These are phyloP conservation scores for Heteropelma amictum DNA, from an alignment of 2,888 invertebrate species.

Conservation along the genomic window DNA sequence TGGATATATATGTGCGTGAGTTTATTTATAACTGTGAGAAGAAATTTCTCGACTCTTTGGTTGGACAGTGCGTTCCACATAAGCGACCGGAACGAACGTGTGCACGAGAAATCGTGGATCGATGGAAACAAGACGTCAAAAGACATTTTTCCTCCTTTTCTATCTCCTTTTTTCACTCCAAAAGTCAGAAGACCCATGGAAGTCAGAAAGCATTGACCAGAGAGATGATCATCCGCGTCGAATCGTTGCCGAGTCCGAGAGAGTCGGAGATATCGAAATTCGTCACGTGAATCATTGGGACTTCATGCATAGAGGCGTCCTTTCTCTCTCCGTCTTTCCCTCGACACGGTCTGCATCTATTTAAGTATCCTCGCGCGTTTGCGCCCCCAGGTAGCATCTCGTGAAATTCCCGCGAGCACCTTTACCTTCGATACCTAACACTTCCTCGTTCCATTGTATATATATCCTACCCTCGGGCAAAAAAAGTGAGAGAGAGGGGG, in stretches of 20 bases:
- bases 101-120: slow-evolving; percentile 41
- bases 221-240: slow-evolving; percentile 69
- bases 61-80: slow-evolving; percentile 29
- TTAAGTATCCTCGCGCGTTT: background rate
- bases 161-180: background rate
- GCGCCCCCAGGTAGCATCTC: background rate
- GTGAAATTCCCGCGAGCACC: slow-evolving; percentile 1
- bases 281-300: slow-evolving; percentile 69
- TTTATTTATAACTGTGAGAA: background rate
- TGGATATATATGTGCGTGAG: slow-evolving; percentile 3
- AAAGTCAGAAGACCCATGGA: slow-evolving; percentile 27
- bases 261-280: slow-evolving; percentile 64
- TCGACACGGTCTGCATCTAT: background rate
- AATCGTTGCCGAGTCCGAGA: slow-evolving; percentile 59
- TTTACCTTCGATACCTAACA: background rate
- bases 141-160: slow-evolving; percentile 36
- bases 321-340: background rate
- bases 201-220: slow-evolving; percentile 27
- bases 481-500: too few relatives aligned
- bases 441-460: background rate
- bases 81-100: slow-evolving; percentile 51
- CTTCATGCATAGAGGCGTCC: slow-evolving; percentile 22
- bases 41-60: slow-evolving; percentile 38
- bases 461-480: too few relatives aligned
- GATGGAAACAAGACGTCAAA: slow-evolving; percentile 55